These are phyloP conservation scores for Drosophila picticornis DNA, from an alignment of 2,888 invertebrate species.

Conservation along the genomic window DNA sequence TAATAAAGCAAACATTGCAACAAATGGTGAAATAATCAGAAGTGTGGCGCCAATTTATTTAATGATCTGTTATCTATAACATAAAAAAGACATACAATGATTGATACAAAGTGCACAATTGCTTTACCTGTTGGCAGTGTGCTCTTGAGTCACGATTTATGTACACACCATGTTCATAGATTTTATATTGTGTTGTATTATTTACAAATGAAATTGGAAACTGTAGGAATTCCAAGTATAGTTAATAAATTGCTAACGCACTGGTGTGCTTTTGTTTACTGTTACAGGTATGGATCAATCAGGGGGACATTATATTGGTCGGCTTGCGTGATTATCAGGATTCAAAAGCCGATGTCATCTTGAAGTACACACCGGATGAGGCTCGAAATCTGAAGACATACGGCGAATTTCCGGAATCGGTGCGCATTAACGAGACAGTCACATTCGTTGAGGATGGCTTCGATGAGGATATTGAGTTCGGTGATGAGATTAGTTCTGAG, in stretches of 20 bases:
- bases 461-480: constrained; percentile 98
- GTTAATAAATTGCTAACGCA: constrained; percentile 15
- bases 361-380: constrained; percentile 99
- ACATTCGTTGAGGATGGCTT: constrained; percentile 97
- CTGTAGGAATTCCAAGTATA: background rate
- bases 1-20: constrained; percentile 43
- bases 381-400: constrained; percentile 99
- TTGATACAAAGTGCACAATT: constrained; percentile 41
- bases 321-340: constrained; percentile 99
- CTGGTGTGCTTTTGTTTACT: constrained; percentile 14
- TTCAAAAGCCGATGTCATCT: constrained; percentile 98
- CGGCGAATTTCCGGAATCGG: constrained; percentile 99
- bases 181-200: background rate
- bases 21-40: constrained; percentile 63
- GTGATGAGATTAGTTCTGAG: constrained; percentile 96
- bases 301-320: constrained; percentile 98
- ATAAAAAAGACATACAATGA: constrained; percentile 4
- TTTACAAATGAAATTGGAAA: constrained; percentile 21
- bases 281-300: constrained; percentile 96
- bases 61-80: constrained; percentile 69
- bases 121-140: constrained; percentile 4
- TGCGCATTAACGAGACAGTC: constrained; percentile 98
- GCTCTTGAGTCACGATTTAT: constrained; percentile 27
- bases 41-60: constrained; percentile 49
- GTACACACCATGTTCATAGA: background rate